Conservation (phyloP, 1,140 invertebrate genomes). For the Drosophila watanabei region DNA sequence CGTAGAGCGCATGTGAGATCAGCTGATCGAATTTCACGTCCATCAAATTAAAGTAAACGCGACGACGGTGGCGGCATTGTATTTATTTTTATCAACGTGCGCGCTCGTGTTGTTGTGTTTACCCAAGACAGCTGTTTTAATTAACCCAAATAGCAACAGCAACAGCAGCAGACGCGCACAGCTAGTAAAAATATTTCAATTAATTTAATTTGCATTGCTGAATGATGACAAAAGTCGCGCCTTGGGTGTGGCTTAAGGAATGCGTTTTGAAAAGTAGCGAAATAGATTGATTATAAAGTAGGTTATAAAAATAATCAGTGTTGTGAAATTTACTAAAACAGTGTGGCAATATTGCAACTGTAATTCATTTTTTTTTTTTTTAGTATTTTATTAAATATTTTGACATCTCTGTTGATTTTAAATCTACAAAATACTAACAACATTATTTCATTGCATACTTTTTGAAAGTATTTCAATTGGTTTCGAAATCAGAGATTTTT, state of each 20-base stretch:
- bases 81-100: slow-evolving; percentile 61
- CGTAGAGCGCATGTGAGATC: slow-evolving; percentile 56
- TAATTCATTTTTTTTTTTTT: too few species aligned
- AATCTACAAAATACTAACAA: not conserved
- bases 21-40: slow-evolving; percentile 79
- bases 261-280: not conserved
- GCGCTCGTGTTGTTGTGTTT: slow-evolving; percentile 31
- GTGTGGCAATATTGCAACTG: too few species aligned
- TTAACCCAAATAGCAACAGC: slow-evolving; percentile 73
- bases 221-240: slow-evolving; percentile 19
- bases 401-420: too few species aligned
- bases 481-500: not conserved
- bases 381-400: too few species aligned
- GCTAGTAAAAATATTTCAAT: slow-evolving; percentile 49
- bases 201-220: slow-evolving; percentile 46
- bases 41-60: slow-evolving; percentile 52
- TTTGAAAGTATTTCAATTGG: not conserved
- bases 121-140: slow-evolving; percentile 78
- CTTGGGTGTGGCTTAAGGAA: not conserved
- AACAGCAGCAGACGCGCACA: slow-evolving; percentile 38
- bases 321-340: too few species aligned
- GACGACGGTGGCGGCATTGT: slow-evolving; percentile 31
- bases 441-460: not conserved
- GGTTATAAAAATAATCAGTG: too few species aligned
- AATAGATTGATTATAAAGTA: too few species aligned